Percentiles rank a stretch among this genome's conserved stretches.
Conservation (phyloP, 2,888 invertebrate species). For the Pyralis farinalis region DNA sequence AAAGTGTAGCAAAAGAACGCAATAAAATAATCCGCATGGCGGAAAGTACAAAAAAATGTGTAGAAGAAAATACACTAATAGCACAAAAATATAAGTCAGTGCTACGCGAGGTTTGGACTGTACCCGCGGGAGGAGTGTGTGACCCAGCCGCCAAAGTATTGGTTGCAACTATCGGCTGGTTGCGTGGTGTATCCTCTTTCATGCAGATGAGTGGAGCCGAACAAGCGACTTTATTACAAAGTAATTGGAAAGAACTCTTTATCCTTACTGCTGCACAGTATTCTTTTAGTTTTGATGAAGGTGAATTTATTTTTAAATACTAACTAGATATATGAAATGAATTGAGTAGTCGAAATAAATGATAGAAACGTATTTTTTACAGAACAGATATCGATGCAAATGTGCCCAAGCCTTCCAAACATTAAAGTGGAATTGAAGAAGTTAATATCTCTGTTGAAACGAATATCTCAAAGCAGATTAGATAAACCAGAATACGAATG, state of each 20-base stretch:
- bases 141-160: slow-evolving; percentile 89
- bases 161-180: slow-evolving; percentile 90
- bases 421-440: slow-evolving; percentile 65
- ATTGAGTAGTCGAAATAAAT: no score
- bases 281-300: slow-evolving; percentile 87
- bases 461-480: slow-evolving; percentile 83
- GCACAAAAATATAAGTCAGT: slow-evolving; percentile 21
- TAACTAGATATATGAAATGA: no score
- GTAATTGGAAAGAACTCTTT: slow-evolving; percentile 92
- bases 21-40: slow-evolving; percentile 26
- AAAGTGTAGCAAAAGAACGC: slow-evolving; percentile 20
- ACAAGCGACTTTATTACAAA: slow-evolving; percentile 87
- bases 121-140: slow-evolving; percentile 71
- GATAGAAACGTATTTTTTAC: slow-evolving; percentile 23
- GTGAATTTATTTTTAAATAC: no score
- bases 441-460: slow-evolving; percentile 83
- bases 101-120: slow-evolving; percentile 48
- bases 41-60: slow-evolving; percentile 25
- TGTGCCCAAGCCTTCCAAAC: slow-evolving; percentile 73
- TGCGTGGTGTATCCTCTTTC: slow-evolving; percentile 88
- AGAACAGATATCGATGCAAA: slow-evolving; percentile 52
- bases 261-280: slow-evolving; percentile 91
- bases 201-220: slow-evolving; percentile 83
- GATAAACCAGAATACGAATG: slow-evolving; percentile 93
- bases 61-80: slow-evolving; percentile 20